These are phyloP conservation scores for Choreutis nemorana DNA, from an alignment of 2,888 invertebrate genomes.

Conservation along the genomic window DNA sequence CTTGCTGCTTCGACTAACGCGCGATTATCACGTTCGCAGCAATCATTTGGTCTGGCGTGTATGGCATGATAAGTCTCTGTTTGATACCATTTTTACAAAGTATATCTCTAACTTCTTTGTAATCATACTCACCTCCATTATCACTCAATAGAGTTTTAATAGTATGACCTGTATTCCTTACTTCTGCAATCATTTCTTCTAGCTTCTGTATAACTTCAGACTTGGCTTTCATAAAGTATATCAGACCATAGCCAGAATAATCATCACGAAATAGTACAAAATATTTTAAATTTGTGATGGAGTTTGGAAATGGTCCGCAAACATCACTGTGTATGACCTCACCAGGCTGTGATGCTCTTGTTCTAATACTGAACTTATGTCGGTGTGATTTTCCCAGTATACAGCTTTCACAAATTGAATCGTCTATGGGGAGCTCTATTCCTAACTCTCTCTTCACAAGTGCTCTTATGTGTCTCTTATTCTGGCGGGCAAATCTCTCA, in stretches of 20 bases:
- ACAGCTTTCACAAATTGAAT: neutral
- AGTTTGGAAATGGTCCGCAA: neutral
- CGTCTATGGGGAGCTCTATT: neutral
- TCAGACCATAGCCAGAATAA: neutral
- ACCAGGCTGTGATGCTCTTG: neutral
- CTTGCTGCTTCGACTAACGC: neutral
- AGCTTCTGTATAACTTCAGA: neutral
- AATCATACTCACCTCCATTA: neutral
- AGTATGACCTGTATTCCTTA: neutral
- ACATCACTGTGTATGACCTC: neutral
- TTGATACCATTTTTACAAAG: neutral
- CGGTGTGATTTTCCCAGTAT: neutral
- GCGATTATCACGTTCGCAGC: neutral
- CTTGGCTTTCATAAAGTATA: neutral
- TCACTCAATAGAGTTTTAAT: neutral
- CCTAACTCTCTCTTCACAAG: neutral
- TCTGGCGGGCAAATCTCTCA: neutral
- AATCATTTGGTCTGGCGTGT: neutral
- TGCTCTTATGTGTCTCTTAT: neutral
- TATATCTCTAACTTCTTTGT: neutral
- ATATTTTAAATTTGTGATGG: neutral
- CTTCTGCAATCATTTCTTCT: neutral
- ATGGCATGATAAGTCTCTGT: neutral
- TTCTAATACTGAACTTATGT: neutral
- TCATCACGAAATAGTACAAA: neutral